A percentile compares a stretch with the other conserved stretches of the same genome.
These are phyloP conservation scores for Rhopalosiphum nymphaeae DNA, from an alignment of 2,888 invertebrate species.

Conservation along the genomic window DNA sequence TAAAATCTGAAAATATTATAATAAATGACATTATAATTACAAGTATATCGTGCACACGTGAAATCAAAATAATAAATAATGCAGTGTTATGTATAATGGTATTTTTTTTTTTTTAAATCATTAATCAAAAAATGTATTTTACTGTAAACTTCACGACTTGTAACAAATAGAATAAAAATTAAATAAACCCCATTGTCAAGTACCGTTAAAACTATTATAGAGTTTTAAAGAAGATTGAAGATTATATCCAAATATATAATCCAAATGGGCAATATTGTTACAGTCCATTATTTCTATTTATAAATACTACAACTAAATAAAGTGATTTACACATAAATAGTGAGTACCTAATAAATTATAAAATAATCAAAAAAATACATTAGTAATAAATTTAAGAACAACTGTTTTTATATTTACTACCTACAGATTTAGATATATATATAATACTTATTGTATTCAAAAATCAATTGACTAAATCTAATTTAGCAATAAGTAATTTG, in stretches of 20 bases:
- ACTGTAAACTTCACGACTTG: neutral
- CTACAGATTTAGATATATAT: neutral
- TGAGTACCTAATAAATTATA: no score
- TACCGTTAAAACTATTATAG: neutral
- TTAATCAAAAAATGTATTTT: neutral
- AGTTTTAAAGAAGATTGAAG: neutral
- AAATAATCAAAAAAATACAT: neutral
- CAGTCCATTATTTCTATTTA: neutral
- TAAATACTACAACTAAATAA: neutral
- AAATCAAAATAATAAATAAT: conserved; percentile 3
- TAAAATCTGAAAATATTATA: neutral
- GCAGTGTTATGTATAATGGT: neutral
- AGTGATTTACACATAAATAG: neutral
- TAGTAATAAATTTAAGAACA: neutral
- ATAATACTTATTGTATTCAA: neutral
- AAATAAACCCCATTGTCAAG: neutral
- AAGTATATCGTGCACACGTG: neutral
- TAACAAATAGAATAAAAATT: neutral
- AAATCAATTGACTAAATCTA: neutral
- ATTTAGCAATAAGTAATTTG: neutral
- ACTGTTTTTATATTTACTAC: neutral
- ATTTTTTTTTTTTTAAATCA: neutral
- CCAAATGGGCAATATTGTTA: neutral
- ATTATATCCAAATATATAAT: neutral
- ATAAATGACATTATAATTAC: neutral